Evolutionary conservation across 2,797 vertebrate genomes (phyloP).

Genomic region (Periparus ater): DNA sequence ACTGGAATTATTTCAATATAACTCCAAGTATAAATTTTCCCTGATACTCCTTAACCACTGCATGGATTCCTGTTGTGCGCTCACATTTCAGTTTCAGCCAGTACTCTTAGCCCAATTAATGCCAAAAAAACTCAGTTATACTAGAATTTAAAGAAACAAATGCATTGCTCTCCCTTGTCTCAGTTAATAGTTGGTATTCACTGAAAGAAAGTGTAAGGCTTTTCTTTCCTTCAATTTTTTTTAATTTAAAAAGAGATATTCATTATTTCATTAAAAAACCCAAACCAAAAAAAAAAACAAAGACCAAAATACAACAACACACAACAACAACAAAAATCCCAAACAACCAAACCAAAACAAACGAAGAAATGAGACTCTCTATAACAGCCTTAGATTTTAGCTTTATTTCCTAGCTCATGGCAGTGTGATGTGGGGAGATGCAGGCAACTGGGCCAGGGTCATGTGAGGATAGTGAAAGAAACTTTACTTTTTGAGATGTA

Average conservation of each 20-base stretch:
- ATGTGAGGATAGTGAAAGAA: neutral
- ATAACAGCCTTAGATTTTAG: neutral
- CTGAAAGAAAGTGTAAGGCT: neutral
- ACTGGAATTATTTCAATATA: slow-evolving; percentile 3
- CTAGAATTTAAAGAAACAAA: neutral
- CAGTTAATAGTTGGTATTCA: neutral
- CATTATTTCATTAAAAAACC: fast-evolving
- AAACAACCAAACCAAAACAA: neutral
- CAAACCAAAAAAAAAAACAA: too few species aligned
- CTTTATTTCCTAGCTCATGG: neutral
- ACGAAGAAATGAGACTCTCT: neutral
- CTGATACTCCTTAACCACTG: neutral
- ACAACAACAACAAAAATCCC: too few species aligned
- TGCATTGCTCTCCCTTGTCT: neutral
- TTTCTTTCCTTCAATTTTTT: neutral
- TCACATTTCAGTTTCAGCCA: slow-evolving; percentile 4
- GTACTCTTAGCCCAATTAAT: neutral
- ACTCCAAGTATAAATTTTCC: neutral
- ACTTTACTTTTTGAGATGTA: neutral
- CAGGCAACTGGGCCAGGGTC: neutral
- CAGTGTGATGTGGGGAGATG: fast-evolving
- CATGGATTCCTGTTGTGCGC: neutral
- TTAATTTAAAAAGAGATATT: neutral
- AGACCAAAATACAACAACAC: too few species aligned
- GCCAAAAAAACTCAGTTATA: neutral